A percentile compares a stretch with the other conserved stretches of the same genome.
Conservation (phyloP, 1,140 invertebrate species). For the Heliconius hermathena region DNA sequence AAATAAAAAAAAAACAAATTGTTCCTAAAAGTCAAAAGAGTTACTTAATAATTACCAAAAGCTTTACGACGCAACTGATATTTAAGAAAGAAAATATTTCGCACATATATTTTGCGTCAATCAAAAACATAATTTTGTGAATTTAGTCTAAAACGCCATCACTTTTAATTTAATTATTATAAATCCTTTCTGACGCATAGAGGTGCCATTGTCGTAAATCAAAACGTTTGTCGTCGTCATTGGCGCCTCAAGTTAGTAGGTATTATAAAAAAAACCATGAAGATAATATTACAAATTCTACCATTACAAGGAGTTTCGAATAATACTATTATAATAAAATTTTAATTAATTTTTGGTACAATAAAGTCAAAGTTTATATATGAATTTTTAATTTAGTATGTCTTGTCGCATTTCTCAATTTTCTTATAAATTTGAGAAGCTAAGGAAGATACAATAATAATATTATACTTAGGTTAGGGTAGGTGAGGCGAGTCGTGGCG, state of each 20-base stretch:
- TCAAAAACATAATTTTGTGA: neutral
- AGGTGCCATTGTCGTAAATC: slow-evolving; percentile 12
- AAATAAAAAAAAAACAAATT: no score
- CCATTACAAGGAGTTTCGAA: neutral
- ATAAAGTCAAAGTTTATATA: no score
- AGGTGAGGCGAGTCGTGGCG: no score
- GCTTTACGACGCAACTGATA: neutral
- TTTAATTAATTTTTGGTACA: neutral
- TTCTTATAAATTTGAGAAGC: no score
- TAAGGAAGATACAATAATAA: no score
- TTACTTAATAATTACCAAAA: neutral
- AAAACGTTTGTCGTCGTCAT: neutral
- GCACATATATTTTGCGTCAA: neutral
- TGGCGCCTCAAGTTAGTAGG: neutral
- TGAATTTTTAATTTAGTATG: no score
- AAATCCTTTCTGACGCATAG: neutral
- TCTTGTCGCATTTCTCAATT: no score
- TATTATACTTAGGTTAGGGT: no score
- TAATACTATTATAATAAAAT: neutral
- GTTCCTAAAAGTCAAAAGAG: neutral
- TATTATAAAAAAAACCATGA: neutral
- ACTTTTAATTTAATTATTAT: neutral
- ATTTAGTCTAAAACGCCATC: neutral
- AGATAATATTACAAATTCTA: neutral
- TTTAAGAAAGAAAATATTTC: neutral